Percentiles rank a stretch among this genome's conserved stretches.
These are phyloP conservation scores for Heliconius cydno DNA, from an alignment of 2,888 invertebrate species.

Conservation along the genomic window DNA sequence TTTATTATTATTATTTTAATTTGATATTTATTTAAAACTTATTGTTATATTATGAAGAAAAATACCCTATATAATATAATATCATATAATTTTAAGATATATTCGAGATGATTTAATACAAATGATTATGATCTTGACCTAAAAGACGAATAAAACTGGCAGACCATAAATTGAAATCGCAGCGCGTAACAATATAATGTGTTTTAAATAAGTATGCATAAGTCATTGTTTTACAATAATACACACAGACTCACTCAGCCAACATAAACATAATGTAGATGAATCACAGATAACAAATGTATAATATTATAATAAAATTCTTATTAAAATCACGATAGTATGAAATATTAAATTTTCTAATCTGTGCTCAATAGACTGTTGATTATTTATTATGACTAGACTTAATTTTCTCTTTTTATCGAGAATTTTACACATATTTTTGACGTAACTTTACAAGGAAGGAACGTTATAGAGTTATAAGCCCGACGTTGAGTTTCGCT, in stretches of 20 bases:
- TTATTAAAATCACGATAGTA: conserved; percentile 8
- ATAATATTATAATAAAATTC: conserved; percentile 24
- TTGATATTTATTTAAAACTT: not conserved
- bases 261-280: conserved; percentile 28
- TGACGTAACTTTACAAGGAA: too few relatives aligned
- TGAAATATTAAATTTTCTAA: not conserved
- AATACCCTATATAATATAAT: not conserved
- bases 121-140: conserved; percentile 11
- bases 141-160: conserved; percentile 28
- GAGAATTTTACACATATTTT: too few relatives aligned
- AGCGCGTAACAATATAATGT: conserved; percentile 33
- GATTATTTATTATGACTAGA: not conserved
- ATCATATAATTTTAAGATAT: not conserved
- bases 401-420: not conserved
- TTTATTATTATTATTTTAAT: not conserved
- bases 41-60: not conserved
- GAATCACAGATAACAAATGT: conserved; percentile 26
- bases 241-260: conserved; percentile 20
- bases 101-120: conserved; percentile 5
- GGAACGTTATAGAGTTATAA: not conserved
- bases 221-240: conserved; percentile 35
- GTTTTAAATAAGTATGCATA: conserved; percentile 37
- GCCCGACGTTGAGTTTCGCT: too few relatives aligned
- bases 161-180: conserved; percentile 29
- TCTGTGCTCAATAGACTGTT: not conserved